Evolutionary conservation across 2,113 vertebrate species (phyloP).

Genomic region (Lontra canadensis): DNA sequence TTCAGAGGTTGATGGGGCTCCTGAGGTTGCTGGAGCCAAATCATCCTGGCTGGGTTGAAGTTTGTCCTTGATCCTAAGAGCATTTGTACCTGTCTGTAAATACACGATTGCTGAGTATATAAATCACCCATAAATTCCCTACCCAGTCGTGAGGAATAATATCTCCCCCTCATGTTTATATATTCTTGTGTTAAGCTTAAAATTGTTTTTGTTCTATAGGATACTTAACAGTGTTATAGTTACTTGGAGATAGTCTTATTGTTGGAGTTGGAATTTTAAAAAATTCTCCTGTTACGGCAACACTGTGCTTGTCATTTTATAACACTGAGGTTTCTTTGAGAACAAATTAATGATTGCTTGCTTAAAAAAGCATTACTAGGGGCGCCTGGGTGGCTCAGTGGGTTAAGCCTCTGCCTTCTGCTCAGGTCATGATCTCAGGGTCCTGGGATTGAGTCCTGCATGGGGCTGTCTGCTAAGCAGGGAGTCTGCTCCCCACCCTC

Average conservation of each 20-base stretch:
- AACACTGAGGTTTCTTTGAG: constrained; percentile 41
- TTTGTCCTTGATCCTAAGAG: background rate
- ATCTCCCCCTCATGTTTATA: background rate
- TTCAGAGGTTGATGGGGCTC: background rate
- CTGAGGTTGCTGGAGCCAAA: background rate
- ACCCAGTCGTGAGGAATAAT: background rate
- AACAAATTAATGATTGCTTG: constrained; percentile 38
- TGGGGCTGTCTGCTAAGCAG: no score
- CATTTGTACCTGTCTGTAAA: background rate
- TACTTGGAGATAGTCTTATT: constrained; percentile 39
- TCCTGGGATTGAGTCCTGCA: no score
- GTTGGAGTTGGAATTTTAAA: constrained; percentile 10
- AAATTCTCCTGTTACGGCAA: background rate
- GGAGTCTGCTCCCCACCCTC: no score
- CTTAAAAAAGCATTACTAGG: background rate
- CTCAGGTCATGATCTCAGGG: no score
- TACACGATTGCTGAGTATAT: background rate
- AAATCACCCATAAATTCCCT: background rate
- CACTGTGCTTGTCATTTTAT: constrained; percentile 1
- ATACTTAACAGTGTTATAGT: constrained; percentile 1
- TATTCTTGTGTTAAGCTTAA: background rate
- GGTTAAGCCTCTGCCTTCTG: no score
- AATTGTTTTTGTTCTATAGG: background rate
- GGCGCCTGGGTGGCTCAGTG: no score
- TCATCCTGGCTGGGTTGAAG: background rate